Conservation (phyloP, 23 tunicate genomes). For the Styela clava region DNA sequence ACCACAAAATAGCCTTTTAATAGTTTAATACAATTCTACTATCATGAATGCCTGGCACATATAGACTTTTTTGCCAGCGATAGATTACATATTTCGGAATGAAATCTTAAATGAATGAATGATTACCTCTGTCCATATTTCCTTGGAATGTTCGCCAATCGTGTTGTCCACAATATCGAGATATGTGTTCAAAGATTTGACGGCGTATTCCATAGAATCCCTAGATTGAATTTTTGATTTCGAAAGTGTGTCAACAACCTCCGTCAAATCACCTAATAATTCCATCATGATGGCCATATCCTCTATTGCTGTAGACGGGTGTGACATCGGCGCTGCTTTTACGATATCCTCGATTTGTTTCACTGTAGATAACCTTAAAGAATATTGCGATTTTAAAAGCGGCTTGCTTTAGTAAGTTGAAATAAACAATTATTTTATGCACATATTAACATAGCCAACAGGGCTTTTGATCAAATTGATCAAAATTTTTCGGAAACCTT, state of each 20-base stretch:
- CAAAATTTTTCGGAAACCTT: too few relatives aligned
- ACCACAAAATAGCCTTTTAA: too few relatives aligned
- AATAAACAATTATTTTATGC: too few relatives aligned
- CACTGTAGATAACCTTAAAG: background rate
- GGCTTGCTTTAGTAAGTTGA: background rate
- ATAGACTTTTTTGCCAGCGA: too few relatives aligned
- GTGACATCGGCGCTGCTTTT: background rate
- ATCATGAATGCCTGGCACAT: too few relatives aligned
- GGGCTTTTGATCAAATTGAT: too few relatives aligned
- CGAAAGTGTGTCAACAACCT: conserved; percentile 9
- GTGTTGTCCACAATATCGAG: conserved; percentile 56
- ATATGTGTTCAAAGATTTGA: conserved; percentile 46
- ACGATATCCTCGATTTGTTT: background rate
- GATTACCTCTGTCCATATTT: conserved; percentile 60
- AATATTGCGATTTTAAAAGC: background rate
- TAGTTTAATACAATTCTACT: too few relatives aligned
- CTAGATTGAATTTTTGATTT: background rate
- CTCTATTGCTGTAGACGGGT: conserved; percentile 15
- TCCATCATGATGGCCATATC: conserved; percentile 46
- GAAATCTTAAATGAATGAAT: too few relatives aligned
- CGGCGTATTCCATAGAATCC: background rate
- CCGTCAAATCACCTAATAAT: conserved; percentile 40
- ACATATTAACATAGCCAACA: too few relatives aligned
- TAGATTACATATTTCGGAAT: too few relatives aligned
- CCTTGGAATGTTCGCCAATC: conserved; percentile 43